Conservation (phyloP, 23 tunicate species). For the Halocynthia aurantium region DNA sequence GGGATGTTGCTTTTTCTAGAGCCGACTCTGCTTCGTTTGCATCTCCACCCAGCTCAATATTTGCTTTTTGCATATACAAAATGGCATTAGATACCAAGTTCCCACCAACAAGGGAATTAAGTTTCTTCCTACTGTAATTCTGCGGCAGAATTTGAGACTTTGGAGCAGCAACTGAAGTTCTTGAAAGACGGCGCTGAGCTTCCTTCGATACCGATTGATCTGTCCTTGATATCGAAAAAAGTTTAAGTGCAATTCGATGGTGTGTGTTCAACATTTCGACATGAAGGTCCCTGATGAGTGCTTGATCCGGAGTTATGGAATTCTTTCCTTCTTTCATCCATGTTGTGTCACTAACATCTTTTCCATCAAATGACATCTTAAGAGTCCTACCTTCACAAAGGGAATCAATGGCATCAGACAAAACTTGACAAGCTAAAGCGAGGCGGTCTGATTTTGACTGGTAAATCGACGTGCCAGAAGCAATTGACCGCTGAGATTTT, state of each 20-base stretch:
- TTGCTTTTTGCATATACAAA: slow-evolving; percentile 62
- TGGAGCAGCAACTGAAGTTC: slow-evolving; percentile 17
- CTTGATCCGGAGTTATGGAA: slow-evolving; percentile 14
- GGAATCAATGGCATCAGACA: slow-evolving; percentile 22
- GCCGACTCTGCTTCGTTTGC: slow-evolving; percentile 31
- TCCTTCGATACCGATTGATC: background rate
- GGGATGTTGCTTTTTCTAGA: slow-evolving; percentile 37
- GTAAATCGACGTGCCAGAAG: slow-evolving; percentile 9
- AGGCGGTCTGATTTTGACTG: slow-evolving; percentile 21
- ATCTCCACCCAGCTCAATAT: slow-evolving; percentile 18
- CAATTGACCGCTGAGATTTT: slow-evolving; percentile 1
- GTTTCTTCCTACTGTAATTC: slow-evolving; percentile 8
- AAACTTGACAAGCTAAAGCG: slow-evolving; percentile 19
- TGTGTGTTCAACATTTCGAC: slow-evolving; percentile 71
- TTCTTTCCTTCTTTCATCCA: background rate
- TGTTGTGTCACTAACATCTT: background rate
- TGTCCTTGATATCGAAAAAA: slow-evolving; percentile 13
- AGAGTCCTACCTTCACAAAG: slow-evolving; percentile 20
- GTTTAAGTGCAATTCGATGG: slow-evolving; percentile 52
- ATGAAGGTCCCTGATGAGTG: slow-evolving; percentile 58
- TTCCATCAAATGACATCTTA: slow-evolving; percentile 12
- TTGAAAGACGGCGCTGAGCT: background rate
- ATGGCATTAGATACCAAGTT: slow-evolving; percentile 56
- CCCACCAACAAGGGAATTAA: slow-evolving; percentile 35
- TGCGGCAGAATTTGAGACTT: slow-evolving; percentile 2